Base-by-base conservation (phyloP, 92 coral and sea anemone genomes). In the Palythoa caribaeorum region DNA sequence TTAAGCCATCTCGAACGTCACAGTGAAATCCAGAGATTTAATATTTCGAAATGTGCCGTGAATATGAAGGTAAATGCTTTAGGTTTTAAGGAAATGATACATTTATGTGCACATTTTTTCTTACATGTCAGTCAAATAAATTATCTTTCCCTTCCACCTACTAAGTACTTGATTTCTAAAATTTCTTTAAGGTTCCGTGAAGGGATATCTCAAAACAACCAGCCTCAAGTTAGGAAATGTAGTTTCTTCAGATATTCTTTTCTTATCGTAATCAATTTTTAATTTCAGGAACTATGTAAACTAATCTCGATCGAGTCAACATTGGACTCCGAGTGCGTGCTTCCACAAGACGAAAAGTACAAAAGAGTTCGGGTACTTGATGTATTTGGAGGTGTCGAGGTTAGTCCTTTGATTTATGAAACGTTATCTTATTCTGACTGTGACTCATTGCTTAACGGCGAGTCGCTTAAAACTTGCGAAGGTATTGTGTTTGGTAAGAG, bases 301-400 rank as follows among this genome's bases (percentile, higher is more conserved):
- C 79, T 80, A 60, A 35, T 94, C 44, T 70, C 89, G 10, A 78
- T 51, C 38, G 83, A 80, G 12, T 10, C 69, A 15, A 52, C 79
- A 70, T 63, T 72, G 89, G 91, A 48, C 95, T 90, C 51, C 59
- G 94, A 92, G 9, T 71, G 59, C 35, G 85, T 88, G 21, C 73
- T 39, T 28, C 16, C 28, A 40, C 84, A 88, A 9, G 77, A 80
- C 75, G 92, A 91, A 52, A 90, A 89, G 65, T 87, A 71, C 72
- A 87, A 84, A 39, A 84, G 74, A 35, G 98, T 94, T 5, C 89
- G 86, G 76, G 93, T 92, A 54, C 63, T 95, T 37, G 85, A 92
- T 88, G 74, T 95, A 47, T 95, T 95, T 87, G 98, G 96, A 51
- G 98, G 98, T 87, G 94, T 95, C 38, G 98, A 95, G 98, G 98